phyloP scores from a whole-genome alignment of 1,140 invertebrate genomes.

The Mamestra configurata region DNA sequence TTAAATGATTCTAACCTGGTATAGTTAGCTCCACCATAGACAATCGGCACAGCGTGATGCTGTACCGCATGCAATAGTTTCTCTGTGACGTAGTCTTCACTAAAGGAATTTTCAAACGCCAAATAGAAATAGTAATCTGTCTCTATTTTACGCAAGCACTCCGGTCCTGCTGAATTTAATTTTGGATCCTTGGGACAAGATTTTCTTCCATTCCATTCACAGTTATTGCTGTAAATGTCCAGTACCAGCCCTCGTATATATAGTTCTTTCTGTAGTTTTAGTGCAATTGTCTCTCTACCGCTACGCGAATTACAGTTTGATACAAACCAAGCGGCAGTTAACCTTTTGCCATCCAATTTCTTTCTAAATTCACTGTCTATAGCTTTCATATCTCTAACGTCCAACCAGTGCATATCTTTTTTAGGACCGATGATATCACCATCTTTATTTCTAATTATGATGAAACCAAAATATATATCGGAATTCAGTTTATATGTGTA shows the following conservation, averaged over 20 bases:
- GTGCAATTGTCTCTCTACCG: slow-evolving; percentile 43
- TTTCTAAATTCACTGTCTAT: slow-evolving; percentile 57
- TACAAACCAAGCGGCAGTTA: slow-evolving; percentile 57
- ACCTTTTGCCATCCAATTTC: slow-evolving; percentile 55
- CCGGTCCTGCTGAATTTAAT: not conserved
- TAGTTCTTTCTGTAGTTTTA: slow-evolving; percentile 41
- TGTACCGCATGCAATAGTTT: slow-evolving; percentile 38
- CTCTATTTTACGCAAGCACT: slow-evolving; percentile 48
- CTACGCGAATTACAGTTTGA: slow-evolving; percentile 52
- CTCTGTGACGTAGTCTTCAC: slow-evolving; percentile 44
- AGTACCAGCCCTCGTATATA: not conserved
- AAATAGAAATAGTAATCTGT: slow-evolving; percentile 57
- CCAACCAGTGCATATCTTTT: slow-evolving; percentile 60
- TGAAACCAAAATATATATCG: slow-evolving; percentile 88
- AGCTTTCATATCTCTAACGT: slow-evolving; percentile 61
- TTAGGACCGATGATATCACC: slow-evolving; percentile 65
- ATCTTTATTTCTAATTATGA: slow-evolving; percentile 63
- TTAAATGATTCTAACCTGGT: slow-evolving; percentile 18
- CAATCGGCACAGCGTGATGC: slow-evolving; percentile 37
- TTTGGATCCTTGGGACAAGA: not conserved
- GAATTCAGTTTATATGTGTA: slow-evolving; percentile 90
- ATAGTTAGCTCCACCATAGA: slow-evolving; percentile 45
- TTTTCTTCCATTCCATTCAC: not conserved
- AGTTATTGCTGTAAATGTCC: slow-evolving; percentile 51
- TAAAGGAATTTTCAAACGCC: slow-evolving; percentile 52